Evolutionary conservation across 2,888 invertebrate species (phyloP), one percentile per base, ranked within the genome.

Genomic region (Heliconius charithonia): DNA sequence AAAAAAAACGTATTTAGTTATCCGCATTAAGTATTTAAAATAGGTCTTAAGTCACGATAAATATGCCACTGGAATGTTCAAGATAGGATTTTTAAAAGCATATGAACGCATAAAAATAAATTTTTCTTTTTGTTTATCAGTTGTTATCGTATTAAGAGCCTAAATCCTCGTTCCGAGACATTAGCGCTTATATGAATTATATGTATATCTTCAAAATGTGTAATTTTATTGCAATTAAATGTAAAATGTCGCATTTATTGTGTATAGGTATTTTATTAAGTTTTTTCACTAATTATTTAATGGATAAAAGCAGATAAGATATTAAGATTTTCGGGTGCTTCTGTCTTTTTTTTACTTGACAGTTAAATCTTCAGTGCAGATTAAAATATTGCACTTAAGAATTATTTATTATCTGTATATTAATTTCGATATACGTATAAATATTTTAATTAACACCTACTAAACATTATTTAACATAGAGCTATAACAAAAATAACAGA

Each of bases 31-130:
- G 51, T 72, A 45, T 77, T 65, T 51, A 65, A 59, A 77, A 73
- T 77, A 73, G 41, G 72, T 59, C 29, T 37, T 59, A 37, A 59
- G 37, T 59, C 56, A 67, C 65, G 59, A 73, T 71, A 63, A 65
- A 32, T 37, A 73, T 12, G 76, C 70, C 66, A 41, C 73, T 66
- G 77, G 25, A 75, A 67, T 67, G 41, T 59, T 67, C 59, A 16
- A 73, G 77, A 77, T 77, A 73, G 76, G 37, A 25, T 73, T 72
- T 65, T 76, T 79, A 76, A 79, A 79, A 76, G 79, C 76, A 72
- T 75, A 75, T 59, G 71, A 51, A 66, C 56, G 70, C 72, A 51
- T 59, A 71, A 71, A 79, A 74, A 66, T n/a, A 72, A 69, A 45
- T 4, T 75, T 69, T 77, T 10, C 29, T 37, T 66, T 69, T 66